These are phyloP conservation scores for Matsumyia berberina DNA, from an alignment of 2,888 invertebrate species.

Conservation along the genomic window DNA sequence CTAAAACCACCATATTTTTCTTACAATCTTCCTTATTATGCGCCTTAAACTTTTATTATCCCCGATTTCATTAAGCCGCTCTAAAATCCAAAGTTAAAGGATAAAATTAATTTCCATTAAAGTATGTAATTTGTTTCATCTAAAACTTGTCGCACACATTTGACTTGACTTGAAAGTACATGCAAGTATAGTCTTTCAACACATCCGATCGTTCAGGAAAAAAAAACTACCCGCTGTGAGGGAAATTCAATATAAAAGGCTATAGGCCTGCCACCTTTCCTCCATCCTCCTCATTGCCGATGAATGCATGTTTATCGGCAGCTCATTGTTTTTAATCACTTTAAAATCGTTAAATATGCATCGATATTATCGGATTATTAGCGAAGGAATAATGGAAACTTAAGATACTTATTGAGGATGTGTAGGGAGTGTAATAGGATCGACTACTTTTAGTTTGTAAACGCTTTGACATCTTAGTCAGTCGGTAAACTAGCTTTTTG, in stretches of 20 bases:
- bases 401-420: constrained; percentile 4
- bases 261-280: constrained; percentile 31
- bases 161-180: constrained; percentile 2
- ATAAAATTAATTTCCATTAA: constrained; percentile 13
- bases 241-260: constrained; percentile 16
- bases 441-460: neutral
- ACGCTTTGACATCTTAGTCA: constrained; percentile 9
- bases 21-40: neutral
- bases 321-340: constrained; percentile 65
- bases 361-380: constrained; percentile 57
- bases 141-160: constrained; percentile 27
- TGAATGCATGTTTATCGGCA: constrained; percentile 28
- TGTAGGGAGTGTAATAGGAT: neutral
- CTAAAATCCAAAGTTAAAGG: constrained; percentile 1
- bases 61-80: neutral
- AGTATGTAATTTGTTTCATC: constrained; percentile 9
- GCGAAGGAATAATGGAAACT: constrained; percentile 50
- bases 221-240: constrained; percentile 35
- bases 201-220: constrained; percentile 5
- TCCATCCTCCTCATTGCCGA: constrained; percentile 27
- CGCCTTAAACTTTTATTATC: neutral
- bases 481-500: too few relatives aligned
- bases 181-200: neutral
- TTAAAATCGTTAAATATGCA: constrained; percentile 64
- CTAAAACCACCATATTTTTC: too few relatives aligned